Evolutionary conservation across 2,113 vertebrate genomes (phyloP).

Genomic region (Anoplopoma fimbria): DNA sequence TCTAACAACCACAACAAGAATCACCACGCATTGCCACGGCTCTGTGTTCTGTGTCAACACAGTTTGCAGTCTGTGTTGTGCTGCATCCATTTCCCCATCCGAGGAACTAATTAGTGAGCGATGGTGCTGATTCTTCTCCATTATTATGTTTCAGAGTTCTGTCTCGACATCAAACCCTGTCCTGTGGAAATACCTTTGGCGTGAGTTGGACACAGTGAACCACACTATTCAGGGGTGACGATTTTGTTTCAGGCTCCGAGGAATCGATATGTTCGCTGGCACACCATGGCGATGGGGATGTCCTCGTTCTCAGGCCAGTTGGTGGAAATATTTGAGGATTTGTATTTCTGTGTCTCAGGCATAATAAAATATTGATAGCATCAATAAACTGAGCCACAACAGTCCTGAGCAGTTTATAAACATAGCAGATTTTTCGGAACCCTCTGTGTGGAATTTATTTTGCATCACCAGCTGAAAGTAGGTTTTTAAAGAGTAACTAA

Average conservation of each 20-base stretch:
- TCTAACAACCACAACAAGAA: slow-evolving; percentile 74
- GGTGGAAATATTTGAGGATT: slow-evolving; percentile 31
- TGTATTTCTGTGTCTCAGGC: slow-evolving; percentile 18
- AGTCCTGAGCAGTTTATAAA: background rate
- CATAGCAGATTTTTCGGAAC: background rate
- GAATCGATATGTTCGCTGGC: slow-evolving; percentile 43
- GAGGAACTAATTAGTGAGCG: slow-evolving; percentile 69
- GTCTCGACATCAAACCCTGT: background rate
- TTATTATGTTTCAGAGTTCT: slow-evolving; percentile 53
- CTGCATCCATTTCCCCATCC: slow-evolving; percentile 68
- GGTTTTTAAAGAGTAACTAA: background rate
- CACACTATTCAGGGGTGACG: slow-evolving; percentile 38
- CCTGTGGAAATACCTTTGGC: slow-evolving; percentile 16
- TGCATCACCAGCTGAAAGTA: background rate
- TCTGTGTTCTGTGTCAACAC: slow-evolving; percentile 70
- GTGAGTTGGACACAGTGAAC: slow-evolving; percentile 23
- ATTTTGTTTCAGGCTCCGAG: slow-evolving; percentile 22
- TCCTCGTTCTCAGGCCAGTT: slow-evolving; percentile 44
- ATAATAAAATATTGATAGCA: slow-evolving; percentile 19
- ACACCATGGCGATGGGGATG: background rate
- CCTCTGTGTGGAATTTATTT: background rate
- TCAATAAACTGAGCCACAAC: slow-evolving; percentile 4
- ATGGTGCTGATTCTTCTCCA: slow-evolving; percentile 55
- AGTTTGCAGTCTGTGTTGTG: slow-evolving; percentile 68
- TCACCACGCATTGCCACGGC: slow-evolving; percentile 50